Evolutionary conservation across 2,113 vertebrate species (phyloP), one percentile per base, ranked within the genome.

Genomic region (Triplophysa siluroides): DNA sequence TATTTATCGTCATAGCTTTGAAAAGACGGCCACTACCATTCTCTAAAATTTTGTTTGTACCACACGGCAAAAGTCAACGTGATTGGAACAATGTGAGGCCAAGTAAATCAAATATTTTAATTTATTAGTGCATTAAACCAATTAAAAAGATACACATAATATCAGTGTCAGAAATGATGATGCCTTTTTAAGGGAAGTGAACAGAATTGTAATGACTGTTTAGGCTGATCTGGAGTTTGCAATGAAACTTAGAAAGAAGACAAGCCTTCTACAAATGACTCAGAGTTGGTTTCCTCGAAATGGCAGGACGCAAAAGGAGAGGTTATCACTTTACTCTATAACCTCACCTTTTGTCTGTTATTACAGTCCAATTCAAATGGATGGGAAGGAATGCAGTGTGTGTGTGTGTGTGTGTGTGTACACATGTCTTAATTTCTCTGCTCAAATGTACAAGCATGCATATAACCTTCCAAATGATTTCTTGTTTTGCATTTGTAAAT

Each of bases 181-280:
- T 29, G 26, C 3, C 2, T 3, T 29, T 29, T 29, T 29, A 29
- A 54, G 47, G 23, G 33, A 43, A 5, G 1, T 3, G 0, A n/a
- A 43, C 1, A 16, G 33, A 43, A 11, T 41, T 9, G 12, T 61
- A 73, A 58, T 61, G 56, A 24, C 21, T 74, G 71, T 74, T 61
- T 74, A 41, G 33, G 56, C 21, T 74, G 52, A 74, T 74, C 54
- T 74, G 47, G 13, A 14, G 14, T 52, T 52, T n/a, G 16, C 41
- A 8, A 54, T 29, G 5, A 78, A 75, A 74, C 50, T 50, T 50
- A 62, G 43, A 43, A 61, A 41, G 64, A 65, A 45, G 12, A 52
- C 68, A 7, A 62, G 52, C 69, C 63, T 68, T 41, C 41, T 78
- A 26, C 24, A 50, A 50, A 71, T 71, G 58, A 79, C 68, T 79